Evolutionary conservation across 2,888 invertebrate genomes (phyloP).

Genomic region (Mongoloraphidia duomilia): DNA sequence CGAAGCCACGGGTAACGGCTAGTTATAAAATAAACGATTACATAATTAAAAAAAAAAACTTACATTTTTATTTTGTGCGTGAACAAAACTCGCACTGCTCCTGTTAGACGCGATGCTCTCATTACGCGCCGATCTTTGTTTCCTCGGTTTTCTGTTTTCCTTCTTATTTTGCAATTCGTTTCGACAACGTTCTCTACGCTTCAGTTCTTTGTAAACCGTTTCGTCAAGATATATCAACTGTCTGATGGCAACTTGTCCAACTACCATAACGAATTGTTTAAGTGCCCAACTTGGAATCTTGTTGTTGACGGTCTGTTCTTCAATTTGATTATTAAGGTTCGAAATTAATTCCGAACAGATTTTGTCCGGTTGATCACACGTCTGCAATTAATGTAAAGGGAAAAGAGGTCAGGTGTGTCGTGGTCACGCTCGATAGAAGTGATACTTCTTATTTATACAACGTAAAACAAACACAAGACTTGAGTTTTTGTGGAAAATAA

Average conservation of each 20-base stretch:
- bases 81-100: slow-evolving; percentile 3
- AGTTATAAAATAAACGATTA: too few relatives aligned
- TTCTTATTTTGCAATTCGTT: slow-evolving; percentile 23
- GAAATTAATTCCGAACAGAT: slow-evolving; percentile 23
- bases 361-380: slow-evolving; percentile 43
- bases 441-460: too few relatives aligned
- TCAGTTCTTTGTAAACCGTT: slow-evolving; percentile 68
- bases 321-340: slow-evolving; percentile 2
- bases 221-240: slow-evolving; percentile 73
- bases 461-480: too few relatives aligned
- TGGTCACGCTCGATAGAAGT: too few relatives aligned
- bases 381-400: slow-evolving; percentile 22
- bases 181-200: slow-evolving; percentile 37
- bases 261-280: slow-evolving; percentile 7
- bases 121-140: neutral
- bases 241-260: slow-evolving; percentile 66
- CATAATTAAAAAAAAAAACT: slow-evolving; percentile 5
- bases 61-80: neutral
- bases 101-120: slow-evolving; percentile 8
- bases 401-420: neutral
- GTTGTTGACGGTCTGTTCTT: neutral
- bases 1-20: too few relatives aligned
- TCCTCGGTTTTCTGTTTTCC: slow-evolving; percentile 32
- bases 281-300: neutral
- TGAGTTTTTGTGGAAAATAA: too few relatives aligned